phyloP scores from a whole-genome alignment of 2,797 vertebrate genomes.

The Tauraco hartlaubi region DNA sequence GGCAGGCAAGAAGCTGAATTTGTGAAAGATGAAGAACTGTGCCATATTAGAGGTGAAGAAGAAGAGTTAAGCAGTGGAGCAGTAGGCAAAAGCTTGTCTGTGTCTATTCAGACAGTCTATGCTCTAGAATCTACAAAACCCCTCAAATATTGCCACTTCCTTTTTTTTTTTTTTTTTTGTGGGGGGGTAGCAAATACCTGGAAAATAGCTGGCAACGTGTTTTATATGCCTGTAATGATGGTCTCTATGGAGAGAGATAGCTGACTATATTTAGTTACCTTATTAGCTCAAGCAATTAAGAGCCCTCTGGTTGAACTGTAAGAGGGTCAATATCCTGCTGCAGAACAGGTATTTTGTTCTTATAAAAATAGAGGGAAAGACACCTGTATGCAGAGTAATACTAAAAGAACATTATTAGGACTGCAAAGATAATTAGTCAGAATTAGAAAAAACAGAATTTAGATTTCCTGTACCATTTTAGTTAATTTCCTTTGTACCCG shows the following conservation, averaged over 20 bases:
- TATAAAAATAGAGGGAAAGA: neutral
- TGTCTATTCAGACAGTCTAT: neutral
- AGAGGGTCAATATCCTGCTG: neutral
- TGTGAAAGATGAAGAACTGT: neutral
- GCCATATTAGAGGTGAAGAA: neutral
- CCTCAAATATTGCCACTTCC: neutral
- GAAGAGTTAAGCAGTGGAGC: neutral
- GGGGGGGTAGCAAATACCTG: neutral
- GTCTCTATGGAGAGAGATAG: neutral
- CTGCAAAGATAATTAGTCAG: neutral
- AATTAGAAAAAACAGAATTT: neutral
- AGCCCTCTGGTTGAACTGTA: neutral
- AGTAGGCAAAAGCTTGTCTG: neutral
- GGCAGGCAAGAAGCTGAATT: neutral
- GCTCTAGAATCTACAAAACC: neutral
- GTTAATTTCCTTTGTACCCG: neutral
- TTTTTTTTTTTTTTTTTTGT: neutral
- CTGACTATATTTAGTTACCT: slow-evolving; percentile 2
- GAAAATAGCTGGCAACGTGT: neutral
- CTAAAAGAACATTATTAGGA: neutral
- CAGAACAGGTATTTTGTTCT: neutral
- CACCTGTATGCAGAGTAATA: neutral
- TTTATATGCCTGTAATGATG: neutral
- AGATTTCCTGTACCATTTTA: neutral
- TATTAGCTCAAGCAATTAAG: slow-evolving; percentile 1